Evolutionary conservation across 2,797 vertebrate species (phyloP), one percentile per base, ranked within the genome.

Genomic region (Xiphorhynchus erythropygius): DNA sequence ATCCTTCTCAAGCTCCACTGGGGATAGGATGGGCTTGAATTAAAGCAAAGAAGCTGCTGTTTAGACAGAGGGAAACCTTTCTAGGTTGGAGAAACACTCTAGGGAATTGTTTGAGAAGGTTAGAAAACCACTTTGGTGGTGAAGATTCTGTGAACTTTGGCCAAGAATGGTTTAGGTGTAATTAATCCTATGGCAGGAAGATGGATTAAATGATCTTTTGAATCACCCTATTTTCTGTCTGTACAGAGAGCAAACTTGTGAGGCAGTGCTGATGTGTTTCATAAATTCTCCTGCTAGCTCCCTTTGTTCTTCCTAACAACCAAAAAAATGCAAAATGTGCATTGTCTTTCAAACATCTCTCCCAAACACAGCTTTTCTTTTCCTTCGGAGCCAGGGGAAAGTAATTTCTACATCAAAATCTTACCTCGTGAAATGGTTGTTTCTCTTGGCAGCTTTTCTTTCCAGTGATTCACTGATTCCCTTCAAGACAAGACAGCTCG

Each of bases 371-470:
- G 46, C 23, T 75, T 86, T 84, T 47, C 21, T 67, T 75, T 76
- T 67, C 60, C 41, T 83, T 89, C 35, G 28, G 27, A 91, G 37
- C 74, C 68, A 83, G 37, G 27, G 27, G 30, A 49, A 86, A 64
- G 67, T 18, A 73, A 42, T 85, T 89, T 41, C 68, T 71, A 18
- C 30, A 33, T 82, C 67, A 75, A 70, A 83, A 67, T 68, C 49
- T 68, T 92, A 59, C 68, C 81, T 77, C 44, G 5, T 44, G 37
- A 74, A 86, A 86, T 62, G 60, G 32, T 91, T 90, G 52, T 90
- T 94, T 76, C 53, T 85, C 70, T 88, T 91, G 85, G 86, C 84
- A 89, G 56, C 42, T 76, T 76, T 86, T 89, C 67, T 91, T 89
- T 57, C 32, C 89, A 80, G 11, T 92, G 84, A 93, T 89, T 91